phyloP scores from a whole-genome alignment of 1,140 invertebrate species.

The Musca vetustissima region DNA sequence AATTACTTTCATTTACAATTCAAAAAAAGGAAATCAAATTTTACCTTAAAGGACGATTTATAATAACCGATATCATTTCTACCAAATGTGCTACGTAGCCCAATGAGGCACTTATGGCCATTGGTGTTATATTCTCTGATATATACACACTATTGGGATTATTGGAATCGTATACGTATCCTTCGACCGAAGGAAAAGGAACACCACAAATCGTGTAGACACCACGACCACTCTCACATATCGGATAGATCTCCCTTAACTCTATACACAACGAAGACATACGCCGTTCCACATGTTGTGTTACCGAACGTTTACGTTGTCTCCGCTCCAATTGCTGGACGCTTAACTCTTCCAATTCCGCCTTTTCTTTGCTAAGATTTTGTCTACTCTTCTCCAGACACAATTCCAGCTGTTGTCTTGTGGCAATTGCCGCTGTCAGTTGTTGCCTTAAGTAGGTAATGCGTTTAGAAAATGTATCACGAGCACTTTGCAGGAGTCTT shows the following conservation, averaged over 20 bases:
- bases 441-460: conserved; percentile 47
- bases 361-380: conserved; percentile 26
- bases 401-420: conserved; percentile 6
- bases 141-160: conserved; percentile 33
- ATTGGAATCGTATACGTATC: conserved; percentile 37
- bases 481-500: conserved; percentile 62
- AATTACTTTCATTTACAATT: not conserved
- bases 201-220: conserved; percentile 70
- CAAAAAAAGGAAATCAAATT: not conserved
- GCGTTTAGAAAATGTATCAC: conserved; percentile 58
- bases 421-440: conserved; percentile 27
- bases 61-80: conserved; percentile 76
- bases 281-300: conserved; percentile 38
- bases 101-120: conserved; percentile 72
- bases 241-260: conserved; percentile 58
- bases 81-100: conserved; percentile 81
- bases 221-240: conserved; percentile 39
- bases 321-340: not conserved
- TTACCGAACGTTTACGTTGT: conserved; percentile 32
- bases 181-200: conserved; percentile 74
- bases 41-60: conserved; percentile 77
- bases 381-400: not conserved
- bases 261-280: conserved; percentile 54
- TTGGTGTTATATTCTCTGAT: conserved; percentile 60
- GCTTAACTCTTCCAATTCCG: not conserved